Evolutionary conservation across 2,113 vertebrate species (phyloP), one percentile per base, ranked within the genome.

Genomic region (Eidolon helvum): DNA sequence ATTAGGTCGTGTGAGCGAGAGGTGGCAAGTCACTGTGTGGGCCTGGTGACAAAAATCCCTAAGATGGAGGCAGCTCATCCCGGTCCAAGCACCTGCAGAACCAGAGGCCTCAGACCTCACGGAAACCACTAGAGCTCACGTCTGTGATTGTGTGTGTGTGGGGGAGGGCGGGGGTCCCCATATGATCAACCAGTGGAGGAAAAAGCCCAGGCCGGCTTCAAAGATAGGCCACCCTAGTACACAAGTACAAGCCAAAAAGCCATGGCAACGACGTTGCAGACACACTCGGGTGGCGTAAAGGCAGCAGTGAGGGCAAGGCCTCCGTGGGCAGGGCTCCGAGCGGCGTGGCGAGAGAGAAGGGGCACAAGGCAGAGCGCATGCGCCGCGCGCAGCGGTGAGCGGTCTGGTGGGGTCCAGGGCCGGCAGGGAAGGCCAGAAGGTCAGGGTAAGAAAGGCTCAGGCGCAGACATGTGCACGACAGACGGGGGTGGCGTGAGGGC

Each of bases 291-390:
- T 8, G 65, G 38, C 28, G 12, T 3, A 80, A 33, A 78, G 68
- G 48, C 28, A 38, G 61, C 9, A 7, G 59, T 0, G 22, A 16
- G 65, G 33, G 26, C 9, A 4, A 40, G 30, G 30, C 9, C 15
- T 33, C 24, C 28, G 21, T 0, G 0, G 7, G 21, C 0, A 4
- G 30, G 30, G 26, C 33, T n/a, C 4, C 3, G 0, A 19, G 21
- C 10, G 2, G 11, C 2, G 38, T 5, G 10, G 71, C 18, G 45
- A n/a, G 28, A 43, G 10, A 79, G 10, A 26, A n/a, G 16, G 0
- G 12, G 48, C 45, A n/a, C 63, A 33, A 38, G 43, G 79, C 19
- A 3, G 45, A 65, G 15, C 0, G 22, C 7, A 30, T 0, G 8
- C 71, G 2, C 10, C 7, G 48, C 0, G 40, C 24, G 30, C 65